Evolutionary conservation across 2,797 vertebrate genomes (phyloP).

Genomic region (Helostoma temminkii): DNA sequence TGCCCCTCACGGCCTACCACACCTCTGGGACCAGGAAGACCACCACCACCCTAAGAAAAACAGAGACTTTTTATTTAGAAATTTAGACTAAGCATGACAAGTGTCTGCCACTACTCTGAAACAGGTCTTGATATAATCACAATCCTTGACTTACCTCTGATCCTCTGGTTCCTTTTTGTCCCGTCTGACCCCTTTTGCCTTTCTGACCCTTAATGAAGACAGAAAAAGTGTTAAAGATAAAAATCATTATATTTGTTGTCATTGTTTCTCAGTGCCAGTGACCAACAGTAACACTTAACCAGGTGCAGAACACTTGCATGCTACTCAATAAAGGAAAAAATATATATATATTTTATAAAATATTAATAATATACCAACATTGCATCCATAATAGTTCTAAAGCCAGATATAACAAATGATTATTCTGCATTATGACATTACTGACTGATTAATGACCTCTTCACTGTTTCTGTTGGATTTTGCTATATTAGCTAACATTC

Average conservation of each 20-base stretch:
- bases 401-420: slow-evolving; percentile 7
- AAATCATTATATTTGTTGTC: background rate
- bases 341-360: too few species aligned
- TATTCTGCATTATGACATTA: slow-evolving; percentile 9
- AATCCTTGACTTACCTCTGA: slow-evolving; percentile 56
- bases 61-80: slow-evolving; percentile 10
- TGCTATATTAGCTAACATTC: slow-evolving; percentile 1
- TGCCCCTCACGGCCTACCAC: slow-evolving; percentile 94
- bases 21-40: slow-evolving; percentile 88
- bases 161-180: slow-evolving; percentile 86
- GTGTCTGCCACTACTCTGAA: too few species aligned
- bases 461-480: slow-evolving; percentile 25
- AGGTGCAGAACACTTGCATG: background rate
- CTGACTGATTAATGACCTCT: slow-evolving; percentile 2
- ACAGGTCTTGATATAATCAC: background rate
- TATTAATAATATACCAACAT: background rate
- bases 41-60: slow-evolving; percentile 77
- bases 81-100: background rate
- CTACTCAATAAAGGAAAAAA: background rate
- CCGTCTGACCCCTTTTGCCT: slow-evolving; percentile 88
- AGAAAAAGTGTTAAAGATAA: slow-evolving; percentile 5
- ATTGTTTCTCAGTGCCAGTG: background rate
- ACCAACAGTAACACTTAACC: background rate
- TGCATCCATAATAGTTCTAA: background rate
- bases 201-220: slow-evolving; percentile 83